Base-by-base conservation (phyloP, 2,888 invertebrate species). In the Cyclophora albipunctata region DNA sequence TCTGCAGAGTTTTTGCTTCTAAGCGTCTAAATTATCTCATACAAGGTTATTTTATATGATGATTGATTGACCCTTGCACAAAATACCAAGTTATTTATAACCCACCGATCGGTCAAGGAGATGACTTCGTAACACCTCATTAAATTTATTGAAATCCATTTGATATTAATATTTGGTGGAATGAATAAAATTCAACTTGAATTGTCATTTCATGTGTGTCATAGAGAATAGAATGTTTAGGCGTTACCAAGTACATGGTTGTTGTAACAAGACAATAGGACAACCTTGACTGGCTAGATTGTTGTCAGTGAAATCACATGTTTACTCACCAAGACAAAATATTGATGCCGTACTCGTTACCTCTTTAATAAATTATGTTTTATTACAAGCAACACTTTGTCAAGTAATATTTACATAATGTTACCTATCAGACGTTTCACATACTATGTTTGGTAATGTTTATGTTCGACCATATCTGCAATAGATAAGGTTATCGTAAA, bases 201-300 rank as follows among this genome's bases (percentile, higher is more conserved):
- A 20, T 20, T 20, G 20, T 20, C 20, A 20, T 20, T 20, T 20
- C 20, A 20, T 20, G 20, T 20, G 1, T 20, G 20, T 3, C 37
- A 47, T 51, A 54, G 49, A 52, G 50, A 55, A 50, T 53, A 55
- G 42, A 58, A 51, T 55, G 53, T 51, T 45, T 47, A 54, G 52
- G 51, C 48, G 43, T 43, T 43, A 43, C 5, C 37, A 37, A 47
- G n/a, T 45, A 52, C 34, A 47, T 35, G 20, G 55, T 60, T 65
- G 54, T 69, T 63, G 57, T 58, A 20, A 60, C 53, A 65, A 66
- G 55, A 65, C 66, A 71, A 67, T 64, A 59, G 55, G 41, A 55
- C 56, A 69, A 63, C 77, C 78, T 78, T 78, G 75, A 65, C 59
- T 64, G 58, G 63, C 55, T 64, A 61, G 62, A 57, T 62, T 54